These are phyloP conservation scores for Drosophila kanapiae DNA, from an alignment of 1,140 invertebrate species.

Conservation along the genomic window DNA sequence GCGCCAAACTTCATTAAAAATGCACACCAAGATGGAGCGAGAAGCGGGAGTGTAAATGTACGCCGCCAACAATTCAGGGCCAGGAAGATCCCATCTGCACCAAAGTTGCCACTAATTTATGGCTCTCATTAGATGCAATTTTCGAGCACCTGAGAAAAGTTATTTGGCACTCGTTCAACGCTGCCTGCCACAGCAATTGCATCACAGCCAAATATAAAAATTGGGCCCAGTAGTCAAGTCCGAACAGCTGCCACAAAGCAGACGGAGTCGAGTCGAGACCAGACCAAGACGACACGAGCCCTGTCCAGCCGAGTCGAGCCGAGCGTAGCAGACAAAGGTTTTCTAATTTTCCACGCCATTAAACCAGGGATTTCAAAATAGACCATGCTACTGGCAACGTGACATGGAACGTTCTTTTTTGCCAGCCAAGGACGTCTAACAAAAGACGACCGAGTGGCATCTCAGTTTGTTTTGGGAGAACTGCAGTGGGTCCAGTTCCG, in stretches of 20 bases:
- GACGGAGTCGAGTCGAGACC: slow-evolving; percentile 12
- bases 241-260: slow-evolving; percentile 53
- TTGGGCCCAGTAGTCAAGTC: slow-evolving; percentile 55
- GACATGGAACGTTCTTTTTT: slow-evolving; percentile 29
- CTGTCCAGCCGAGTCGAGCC: slow-evolving; percentile 9
- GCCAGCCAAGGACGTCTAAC: slow-evolving; percentile 7
- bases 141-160: slow-evolving; percentile 61
- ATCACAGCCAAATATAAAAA: slow-evolving; percentile 28
- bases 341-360: slow-evolving; percentile 78
- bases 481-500: not conserved
- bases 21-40: not conserved
- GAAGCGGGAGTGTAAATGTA: not conserved
- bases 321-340: slow-evolving; percentile 56
- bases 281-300: not conserved
- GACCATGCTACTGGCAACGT: slow-evolving; percentile 51
- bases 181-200: slow-evolving; percentile 43
- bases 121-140: slow-evolving; percentile 70
- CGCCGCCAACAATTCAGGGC: slow-evolving; percentile 10
- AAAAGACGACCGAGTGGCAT: slow-evolving; percentile 9
- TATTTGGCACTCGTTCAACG: slow-evolving; percentile 52
- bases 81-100: slow-evolving; percentile 10
- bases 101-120: slow-evolving; percentile 61
- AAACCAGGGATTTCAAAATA: slow-evolving; percentile 70
- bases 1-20: slow-evolving; percentile 20
- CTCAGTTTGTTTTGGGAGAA: not conserved